Evolutionary conservation across 35 echinoderm and acorn worm genomes (phyloP), one percentile per base, ranked within the genome.

Genomic region (Acanthaster planci): DNA sequence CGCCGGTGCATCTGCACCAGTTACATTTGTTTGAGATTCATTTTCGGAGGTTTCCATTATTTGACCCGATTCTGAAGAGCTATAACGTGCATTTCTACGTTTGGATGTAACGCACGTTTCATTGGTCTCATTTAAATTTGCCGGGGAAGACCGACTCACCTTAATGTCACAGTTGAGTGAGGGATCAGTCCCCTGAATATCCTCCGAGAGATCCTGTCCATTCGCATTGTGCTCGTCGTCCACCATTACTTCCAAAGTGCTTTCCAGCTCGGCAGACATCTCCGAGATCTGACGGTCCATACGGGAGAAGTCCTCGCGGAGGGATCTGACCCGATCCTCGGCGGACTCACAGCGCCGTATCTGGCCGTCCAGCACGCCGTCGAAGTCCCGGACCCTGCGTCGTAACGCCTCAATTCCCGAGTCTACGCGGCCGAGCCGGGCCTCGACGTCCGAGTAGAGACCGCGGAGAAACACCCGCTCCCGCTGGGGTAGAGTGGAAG

Each of bases 371-470:
- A 83, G 17, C 38, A 38, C 27, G 0, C 54, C 10, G 14, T 83
- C 81, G n/a, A 83, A 83, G 18, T 83, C 81, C 10, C 81, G n/a
- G 34, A 83, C 56, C 9, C 54, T 21, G 22, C 56, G 38, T 10
- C 81, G 52, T 8, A 83, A 29, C 18, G 38, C 81, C n/a, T 83
- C 56, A 53, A 83, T 83, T 0, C 81, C 81, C 18, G 55, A 83
- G 56, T 83, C 81, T 9, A 83, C 81, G 0, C 22, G 35, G 38
- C 56, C 30, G 2, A 83, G 38, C 31, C 81, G 81, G 5, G 56
- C 1, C 56, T 83, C 81, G 2, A 83, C 81, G 56, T 60, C 81
- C 32, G 81, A 9, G 44, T 83, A 83, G 7, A 83, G 35, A 40
- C 81, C 81, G 18, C 26, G 64, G 64, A 72, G 22, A 34, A 72